These are phyloP conservation scores for Triplophysa yarkandensis DNA, from an alignment of 2,797 vertebrate species.

Conservation along the genomic window DNA sequence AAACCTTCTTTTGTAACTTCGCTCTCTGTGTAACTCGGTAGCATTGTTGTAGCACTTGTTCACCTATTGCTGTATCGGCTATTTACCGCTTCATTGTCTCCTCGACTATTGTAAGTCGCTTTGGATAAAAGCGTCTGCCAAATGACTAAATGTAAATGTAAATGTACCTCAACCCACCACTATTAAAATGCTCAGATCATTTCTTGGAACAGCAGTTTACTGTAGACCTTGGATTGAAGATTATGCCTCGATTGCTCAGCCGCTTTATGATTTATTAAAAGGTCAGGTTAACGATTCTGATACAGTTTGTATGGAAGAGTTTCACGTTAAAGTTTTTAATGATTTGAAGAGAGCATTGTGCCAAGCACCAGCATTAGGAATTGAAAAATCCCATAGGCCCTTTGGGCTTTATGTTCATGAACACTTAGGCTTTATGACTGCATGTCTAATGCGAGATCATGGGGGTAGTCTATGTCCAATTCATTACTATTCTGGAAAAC, in stretches of 20 bases:
- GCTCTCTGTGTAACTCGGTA: no score
- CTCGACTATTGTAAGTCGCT: no score
- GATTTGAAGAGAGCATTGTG: neutral
- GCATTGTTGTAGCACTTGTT: no score
- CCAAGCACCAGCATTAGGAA: neutral
- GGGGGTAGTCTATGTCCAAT: neutral
- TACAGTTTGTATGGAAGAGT: neutral
- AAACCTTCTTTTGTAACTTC: no score
- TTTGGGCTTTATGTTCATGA: neutral
- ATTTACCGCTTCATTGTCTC: no score
- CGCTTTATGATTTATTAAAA: conserved; percentile 6
- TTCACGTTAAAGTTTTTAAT: neutral
- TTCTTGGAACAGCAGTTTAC: no score
- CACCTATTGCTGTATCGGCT: no score
- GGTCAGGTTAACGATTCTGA: neutral
- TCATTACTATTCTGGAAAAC: no score
- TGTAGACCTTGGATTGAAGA: conserved; percentile 10
- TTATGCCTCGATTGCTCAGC: conserved; percentile 12
- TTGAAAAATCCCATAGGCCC: neutral
- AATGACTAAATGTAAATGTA: no score
- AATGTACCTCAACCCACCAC: no score
- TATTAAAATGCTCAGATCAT: no score
- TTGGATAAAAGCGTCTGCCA: no score
- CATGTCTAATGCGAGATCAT: conserved; percentile 1
- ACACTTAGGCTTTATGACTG: neutral